Percentiles rank a stretch among this genome's conserved stretches.
Evolutionary conservation across 2,797 vertebrate genomes (phyloP).

Genomic region (Notolabrus celidotus): DNA sequence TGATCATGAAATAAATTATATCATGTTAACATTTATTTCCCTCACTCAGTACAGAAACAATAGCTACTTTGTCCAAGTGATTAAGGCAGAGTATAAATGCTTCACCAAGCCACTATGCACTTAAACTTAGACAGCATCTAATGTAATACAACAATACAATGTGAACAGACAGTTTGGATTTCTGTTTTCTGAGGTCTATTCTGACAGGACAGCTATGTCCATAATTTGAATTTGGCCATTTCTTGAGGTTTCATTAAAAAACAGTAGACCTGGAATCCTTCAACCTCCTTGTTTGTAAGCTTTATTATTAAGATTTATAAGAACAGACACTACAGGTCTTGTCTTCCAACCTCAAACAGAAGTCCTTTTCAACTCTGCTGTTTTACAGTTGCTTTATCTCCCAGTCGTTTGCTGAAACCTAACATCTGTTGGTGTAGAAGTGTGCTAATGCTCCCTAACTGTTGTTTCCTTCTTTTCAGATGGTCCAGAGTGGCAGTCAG

Average conservation of each 20-base stretch:
- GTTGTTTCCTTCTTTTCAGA: conserved; percentile 39
- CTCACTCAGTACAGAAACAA: background rate
- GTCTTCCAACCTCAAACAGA: background rate
- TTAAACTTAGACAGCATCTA: no score
- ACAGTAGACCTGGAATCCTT: background rate
- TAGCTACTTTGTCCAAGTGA: background rate
- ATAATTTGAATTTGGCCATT: no score
- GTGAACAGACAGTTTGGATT: no score
- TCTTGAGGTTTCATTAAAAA: background rate
- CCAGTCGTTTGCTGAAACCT: conserved; percentile 62
- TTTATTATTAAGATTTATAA: background rate
- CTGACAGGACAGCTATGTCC: no score
- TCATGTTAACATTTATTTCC: no score
- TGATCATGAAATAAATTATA: no score
- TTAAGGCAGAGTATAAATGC: no score
- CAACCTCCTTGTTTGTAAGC: background rate
- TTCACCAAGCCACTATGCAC: no score
- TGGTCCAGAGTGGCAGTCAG: conserved; percentile 6
- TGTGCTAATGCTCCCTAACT: conserved; percentile 13
- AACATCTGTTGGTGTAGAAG: conserved; percentile 51
- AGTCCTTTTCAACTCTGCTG: background rate
- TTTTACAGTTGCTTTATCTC: conserved; percentile 17
- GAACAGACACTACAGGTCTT: background rate
- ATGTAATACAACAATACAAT: no score
- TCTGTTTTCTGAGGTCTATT: no score